A percentile compares a stretch with the other conserved stretches of the same genome.
Conservation (phyloP, 2,797 vertebrate species). For the Manis pentadactyla region DNA sequence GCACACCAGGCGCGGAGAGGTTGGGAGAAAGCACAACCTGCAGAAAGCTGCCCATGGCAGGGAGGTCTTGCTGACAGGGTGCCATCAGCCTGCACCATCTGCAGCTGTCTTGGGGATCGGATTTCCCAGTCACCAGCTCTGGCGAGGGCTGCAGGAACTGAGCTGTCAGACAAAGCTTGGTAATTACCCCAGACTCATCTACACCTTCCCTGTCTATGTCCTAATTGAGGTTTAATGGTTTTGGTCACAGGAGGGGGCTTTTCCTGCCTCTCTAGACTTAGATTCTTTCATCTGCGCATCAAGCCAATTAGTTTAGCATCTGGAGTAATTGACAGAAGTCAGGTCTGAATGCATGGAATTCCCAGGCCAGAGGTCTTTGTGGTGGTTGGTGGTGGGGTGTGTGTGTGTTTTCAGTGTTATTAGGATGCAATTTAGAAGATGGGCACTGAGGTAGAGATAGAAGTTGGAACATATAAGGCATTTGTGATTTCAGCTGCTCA, state of each 20-base stretch:
- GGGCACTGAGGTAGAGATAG: background rate
- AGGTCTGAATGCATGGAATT: background rate
- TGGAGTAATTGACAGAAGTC: conserved; percentile 63
- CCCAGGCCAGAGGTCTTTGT: conserved; percentile 17
- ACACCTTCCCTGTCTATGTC: conserved; percentile 82
- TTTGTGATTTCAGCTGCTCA: background rate
- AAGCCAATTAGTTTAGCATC: conserved; percentile 77
- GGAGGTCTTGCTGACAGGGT: conserved; percentile 77
- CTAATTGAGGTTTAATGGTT: conserved; percentile 85
- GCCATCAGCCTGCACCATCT: conserved; percentile 65
- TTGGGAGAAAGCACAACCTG: conserved; percentile 58
- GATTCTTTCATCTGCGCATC: conserved; percentile 70
- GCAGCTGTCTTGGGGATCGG: conserved; percentile 87
- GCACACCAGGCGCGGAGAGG: rapidly evolving
- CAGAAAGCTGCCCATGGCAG: conserved; percentile 64
- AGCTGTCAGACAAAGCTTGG: conserved; percentile 84
- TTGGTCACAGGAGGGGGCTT: conserved; percentile 72
- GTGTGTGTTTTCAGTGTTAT: background rate
- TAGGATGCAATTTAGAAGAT: background rate
- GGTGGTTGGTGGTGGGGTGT: background rate
- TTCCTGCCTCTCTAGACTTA: conserved; percentile 72
- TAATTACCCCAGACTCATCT: conserved; percentile 87
- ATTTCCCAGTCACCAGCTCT: conserved; percentile 89
- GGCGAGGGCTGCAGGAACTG: conserved; percentile 86
- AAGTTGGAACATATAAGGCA: background rate